A percentile compares a stretch with the other conserved stretches of the same genome.
These are phyloP conservation scores for Druon quercuslanigerum DNA, from an alignment of 1,140 invertebrate species.

Conservation along the genomic window DNA sequence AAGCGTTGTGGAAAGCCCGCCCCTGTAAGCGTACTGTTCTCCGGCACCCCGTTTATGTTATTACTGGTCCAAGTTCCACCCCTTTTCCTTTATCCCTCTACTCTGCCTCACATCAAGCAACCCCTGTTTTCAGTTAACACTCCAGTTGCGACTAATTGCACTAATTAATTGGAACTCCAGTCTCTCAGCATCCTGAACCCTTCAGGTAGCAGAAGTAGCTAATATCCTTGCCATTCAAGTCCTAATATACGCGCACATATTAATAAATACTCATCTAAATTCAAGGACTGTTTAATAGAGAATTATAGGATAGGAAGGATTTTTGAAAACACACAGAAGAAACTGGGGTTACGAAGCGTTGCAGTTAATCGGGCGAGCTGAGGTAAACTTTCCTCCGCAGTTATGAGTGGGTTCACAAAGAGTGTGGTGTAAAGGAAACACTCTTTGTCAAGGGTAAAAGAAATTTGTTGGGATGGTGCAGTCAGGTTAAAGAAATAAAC, in stretches of 20 bases:
- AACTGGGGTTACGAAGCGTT: no score
- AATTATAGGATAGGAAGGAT: no score
- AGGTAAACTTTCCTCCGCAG: no score
- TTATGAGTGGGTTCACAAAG: no score
- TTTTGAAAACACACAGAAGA: no score
- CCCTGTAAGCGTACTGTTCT: slow-evolving; percentile 49
- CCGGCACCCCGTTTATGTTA: slow-evolving; percentile 59
- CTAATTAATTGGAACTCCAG: slow-evolving; percentile 70
- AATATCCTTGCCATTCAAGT: slow-evolving; percentile 56
- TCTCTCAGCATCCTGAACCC: slow-evolving; percentile 46
- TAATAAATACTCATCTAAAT: no score
- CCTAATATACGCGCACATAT: slow-evolving; percentile 16
- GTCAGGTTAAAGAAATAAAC: no score
- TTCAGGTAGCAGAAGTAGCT: slow-evolving; percentile 57
- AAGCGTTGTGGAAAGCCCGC: slow-evolving; percentile 67
- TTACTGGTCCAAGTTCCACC: slow-evolving; percentile 53
- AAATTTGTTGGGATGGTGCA: no score
- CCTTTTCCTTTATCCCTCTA: slow-evolving; percentile 49
- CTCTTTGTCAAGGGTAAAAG: no score
- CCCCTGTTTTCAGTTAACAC: slow-evolving; percentile 70
- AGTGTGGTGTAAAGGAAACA: no score
- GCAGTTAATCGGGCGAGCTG: no score
- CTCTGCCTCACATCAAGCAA: slow-evolving; percentile 59
- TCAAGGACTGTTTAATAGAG: no score
- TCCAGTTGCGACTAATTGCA: slow-evolving; percentile 71